Evolutionary conservation across 2,888 invertebrate species (phyloP).

Genomic region (Nematopogon swammerdamellus): DNA sequence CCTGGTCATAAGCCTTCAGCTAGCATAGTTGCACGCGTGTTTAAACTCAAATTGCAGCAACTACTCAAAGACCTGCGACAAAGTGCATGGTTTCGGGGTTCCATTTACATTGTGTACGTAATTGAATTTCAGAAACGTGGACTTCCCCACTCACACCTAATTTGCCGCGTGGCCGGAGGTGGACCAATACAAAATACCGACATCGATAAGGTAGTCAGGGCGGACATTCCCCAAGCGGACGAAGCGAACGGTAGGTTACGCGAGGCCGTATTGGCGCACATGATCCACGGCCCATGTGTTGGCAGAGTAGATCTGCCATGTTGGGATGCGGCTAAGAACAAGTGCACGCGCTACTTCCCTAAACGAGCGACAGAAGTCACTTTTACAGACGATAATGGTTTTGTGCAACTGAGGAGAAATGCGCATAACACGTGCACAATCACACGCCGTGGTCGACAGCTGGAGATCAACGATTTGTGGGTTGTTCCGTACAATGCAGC

Average conservation of each 20-base stretch:
- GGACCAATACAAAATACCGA: conserved; percentile 9
- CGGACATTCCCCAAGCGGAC: conserved; percentile 5
- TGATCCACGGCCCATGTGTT: conserved; percentile 16
- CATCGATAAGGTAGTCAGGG: conserved; percentile 9
- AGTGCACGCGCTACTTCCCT: conserved; percentile 9
- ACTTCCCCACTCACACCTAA: conserved; percentile 2
- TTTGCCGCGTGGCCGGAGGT: conserved; percentile 8
- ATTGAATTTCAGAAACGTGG: conserved; percentile 9
- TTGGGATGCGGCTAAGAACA: conserved; percentile 10
- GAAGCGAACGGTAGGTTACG: conserved; percentile 2
- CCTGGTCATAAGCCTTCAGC: neutral
- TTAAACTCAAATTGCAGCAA: neutral
- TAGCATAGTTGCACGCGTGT: neutral
- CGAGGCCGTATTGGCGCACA: conserved; percentile 8
- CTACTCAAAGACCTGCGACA: neutral
- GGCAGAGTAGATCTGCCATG: conserved; percentile 10
- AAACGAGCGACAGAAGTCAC: conserved; percentile 6
- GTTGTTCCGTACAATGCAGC: too few species aligned
- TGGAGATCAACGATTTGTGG: too few species aligned
- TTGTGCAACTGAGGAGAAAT: conserved; percentile 4
- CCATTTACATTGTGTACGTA: conserved; percentile 4
- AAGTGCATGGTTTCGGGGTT: conserved; percentile 4
- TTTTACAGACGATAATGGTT: conserved; percentile 9
- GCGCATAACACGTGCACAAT: too few species aligned
- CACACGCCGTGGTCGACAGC: too few species aligned